Evolutionary conservation across 1,140 invertebrate genomes (phyloP), one percentile per base, ranked within the genome.

Genomic region (Drosophila neocordata): DNA sequence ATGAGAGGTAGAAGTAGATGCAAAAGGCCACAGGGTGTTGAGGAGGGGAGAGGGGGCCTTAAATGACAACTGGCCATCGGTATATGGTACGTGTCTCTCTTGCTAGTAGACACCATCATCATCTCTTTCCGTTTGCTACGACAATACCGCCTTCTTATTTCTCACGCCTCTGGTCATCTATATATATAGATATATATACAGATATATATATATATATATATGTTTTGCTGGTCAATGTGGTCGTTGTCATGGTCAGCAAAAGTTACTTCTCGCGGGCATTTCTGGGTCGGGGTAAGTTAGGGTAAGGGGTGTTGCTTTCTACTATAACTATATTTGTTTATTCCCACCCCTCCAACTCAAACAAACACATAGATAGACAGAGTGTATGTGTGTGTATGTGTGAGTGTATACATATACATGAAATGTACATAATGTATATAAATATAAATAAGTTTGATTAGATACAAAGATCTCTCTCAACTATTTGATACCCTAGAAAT

Each of bases 231-330:
- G 62, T 61, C 67, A 65, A 65, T 70, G 59, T 66, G 67, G 59
- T 73, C 78, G 73, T 77, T 81, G 70, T 78, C 75, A 67, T 79
- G 76, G 83, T 88, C 83, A 88, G 83, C 83, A 88, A 88, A 88
- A 88, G 67, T 80, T 85, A 69, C 73, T 66, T 51, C 68, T 77
- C 67, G 73, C 73, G 73, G 71, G 51, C 31, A 59, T 35, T 15
- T 51, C 31, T 12, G 55, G 13, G 55, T 6, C 8, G 41, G 55
- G 44, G 59, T 5, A n/a, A 9, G 22, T 22, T n/a, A 35, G 52
- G 51, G 22, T 11, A 15, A 2, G 34, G 20, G 27, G 13, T 11
- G 18, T 11, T 24, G 34, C 13, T 35, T 52, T 27, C 71, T 65
- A 58, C 62, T 59, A 53, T 73, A 77, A 79, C 79, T 77, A 59